These are phyloP conservation scores for Elysia crispata DNA, from an alignment of 2,888 invertebrate genomes.

Conservation along the genomic window DNA sequence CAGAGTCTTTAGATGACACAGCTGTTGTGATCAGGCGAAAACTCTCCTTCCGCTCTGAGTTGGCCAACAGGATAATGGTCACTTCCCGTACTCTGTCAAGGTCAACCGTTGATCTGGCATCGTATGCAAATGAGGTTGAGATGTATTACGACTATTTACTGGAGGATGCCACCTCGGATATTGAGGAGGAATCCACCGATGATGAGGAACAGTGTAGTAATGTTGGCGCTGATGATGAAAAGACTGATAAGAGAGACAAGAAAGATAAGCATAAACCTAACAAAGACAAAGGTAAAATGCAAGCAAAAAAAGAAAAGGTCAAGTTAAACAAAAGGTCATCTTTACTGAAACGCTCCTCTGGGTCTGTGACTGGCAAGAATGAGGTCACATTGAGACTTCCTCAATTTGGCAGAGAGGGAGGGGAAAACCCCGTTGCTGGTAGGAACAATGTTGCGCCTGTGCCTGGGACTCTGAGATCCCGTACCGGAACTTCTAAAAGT, in stretches of 20 bases:
- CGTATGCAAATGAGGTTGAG: slow-evolving; percentile 49
- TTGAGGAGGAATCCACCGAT: neutral
- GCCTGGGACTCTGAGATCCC: neutral
- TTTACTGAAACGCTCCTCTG: too few species aligned
- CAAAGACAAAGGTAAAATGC: neutral
- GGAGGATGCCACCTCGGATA: slow-evolving; percentile 39
- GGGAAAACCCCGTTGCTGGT: neutral
- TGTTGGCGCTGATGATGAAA: neutral
- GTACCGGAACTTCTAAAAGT: neutral
- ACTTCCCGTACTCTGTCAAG: slow-evolving; percentile 19
- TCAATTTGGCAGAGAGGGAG: neutral
- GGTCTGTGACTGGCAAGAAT: too few species aligned
- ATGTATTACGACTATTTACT: slow-evolving; percentile 54
- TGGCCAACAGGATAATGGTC: slow-evolving; percentile 50
- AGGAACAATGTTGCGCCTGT: neutral
- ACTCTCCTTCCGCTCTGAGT: slow-evolving; percentile 54
- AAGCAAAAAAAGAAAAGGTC: neutral
- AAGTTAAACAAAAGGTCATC: too few species aligned
- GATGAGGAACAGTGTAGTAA: neutral
- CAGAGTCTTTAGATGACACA: neutral
- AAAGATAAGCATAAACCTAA: neutral
- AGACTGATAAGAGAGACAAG: neutral
- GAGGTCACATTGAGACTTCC: neutral
- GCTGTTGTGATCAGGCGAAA: neutral
- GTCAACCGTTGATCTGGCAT: slow-evolving; percentile 38